phyloP scores from a whole-genome alignment of 2,888 invertebrate genomes.

The Metellina segmentata region DNA sequence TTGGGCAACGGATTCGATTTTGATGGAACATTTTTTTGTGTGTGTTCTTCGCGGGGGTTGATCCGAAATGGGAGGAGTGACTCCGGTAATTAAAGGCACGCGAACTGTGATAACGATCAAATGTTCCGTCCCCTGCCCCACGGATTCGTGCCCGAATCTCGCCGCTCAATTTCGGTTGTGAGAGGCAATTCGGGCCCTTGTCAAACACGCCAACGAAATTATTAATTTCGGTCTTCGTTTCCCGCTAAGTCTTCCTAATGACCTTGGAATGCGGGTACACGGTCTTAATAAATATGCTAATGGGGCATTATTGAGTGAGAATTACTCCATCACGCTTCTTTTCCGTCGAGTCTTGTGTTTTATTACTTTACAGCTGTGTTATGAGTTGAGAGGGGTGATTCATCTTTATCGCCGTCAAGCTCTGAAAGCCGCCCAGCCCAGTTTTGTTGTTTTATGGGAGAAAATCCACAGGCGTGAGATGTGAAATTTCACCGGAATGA shows the following conservation, averaged over 20 bases:
- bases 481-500: no score
- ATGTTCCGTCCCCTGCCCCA: not conserved
- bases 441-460: no score
- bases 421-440: no score
- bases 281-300: not conserved
- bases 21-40: no score
- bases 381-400: not conserved
- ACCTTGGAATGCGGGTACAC: not conserved
- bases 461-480: no score
- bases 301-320: not conserved
- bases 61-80: no score
- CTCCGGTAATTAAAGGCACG: conserved; percentile 8
- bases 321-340: not conserved
- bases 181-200: not conserved
- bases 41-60: no score
- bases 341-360: not conserved
- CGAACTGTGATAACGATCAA: conserved; percentile 25
- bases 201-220: not conserved
- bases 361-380: not conserved
- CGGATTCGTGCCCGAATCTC: not conserved
- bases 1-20: no score
- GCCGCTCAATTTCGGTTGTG: no score
- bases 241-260: not conserved
- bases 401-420: no score
- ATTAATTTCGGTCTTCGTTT: not conserved